A percentile compares a stretch with the other conserved stretches of the same genome.
These are phyloP conservation scores for Rhipidura dahli DNA, from an alignment of 2,113 vertebrate genomes.

Conservation along the genomic window DNA sequence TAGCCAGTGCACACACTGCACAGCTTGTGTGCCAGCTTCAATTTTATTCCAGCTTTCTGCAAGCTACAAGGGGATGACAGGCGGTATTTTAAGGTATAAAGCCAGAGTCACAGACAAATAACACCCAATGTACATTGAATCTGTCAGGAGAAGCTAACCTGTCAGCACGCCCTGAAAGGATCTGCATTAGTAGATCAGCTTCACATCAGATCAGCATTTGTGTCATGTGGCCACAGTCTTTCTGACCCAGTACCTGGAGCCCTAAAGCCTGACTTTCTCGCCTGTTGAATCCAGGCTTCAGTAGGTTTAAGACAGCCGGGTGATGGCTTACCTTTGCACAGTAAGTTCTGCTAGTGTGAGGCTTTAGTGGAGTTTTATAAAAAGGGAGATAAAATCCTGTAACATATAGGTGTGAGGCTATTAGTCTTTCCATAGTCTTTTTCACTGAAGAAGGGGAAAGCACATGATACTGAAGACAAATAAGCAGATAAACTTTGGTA, in stretches of 20 bases:
- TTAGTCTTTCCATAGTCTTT: not conserved
- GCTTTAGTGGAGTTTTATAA: not conserved
- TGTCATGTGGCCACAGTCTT: not conserved
- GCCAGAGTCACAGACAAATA: slow-evolving; percentile 39
- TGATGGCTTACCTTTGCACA: not conserved
- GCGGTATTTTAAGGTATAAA: slow-evolving; percentile 45
- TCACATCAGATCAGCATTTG: slow-evolving; percentile 9
- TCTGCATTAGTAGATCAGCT: slow-evolving; percentile 40
- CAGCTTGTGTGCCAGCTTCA: slow-evolving; percentile 27
- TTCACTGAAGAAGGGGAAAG: not conserved
- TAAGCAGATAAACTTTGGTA: not conserved
- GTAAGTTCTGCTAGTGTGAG: not conserved
- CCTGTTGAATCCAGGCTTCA: slow-evolving; percentile 17
- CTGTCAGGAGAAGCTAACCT: slow-evolving; percentile 49
- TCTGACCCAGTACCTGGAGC: not conserved
- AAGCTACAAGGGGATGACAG: not conserved
- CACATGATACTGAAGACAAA: not conserved
- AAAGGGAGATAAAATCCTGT: not conserved
- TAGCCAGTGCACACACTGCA: not conserved
- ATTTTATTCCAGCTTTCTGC: slow-evolving; percentile 19
- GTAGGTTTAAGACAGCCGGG: not conserved
- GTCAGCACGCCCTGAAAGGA: slow-evolving; percentile 10
- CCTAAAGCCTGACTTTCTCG: not conserved
- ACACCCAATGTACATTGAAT: not conserved
- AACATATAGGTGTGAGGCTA: not conserved